Evolutionary conservation across 1,140 invertebrate genomes (phyloP).

Genomic region (Drosophila tropicalis): DNA sequence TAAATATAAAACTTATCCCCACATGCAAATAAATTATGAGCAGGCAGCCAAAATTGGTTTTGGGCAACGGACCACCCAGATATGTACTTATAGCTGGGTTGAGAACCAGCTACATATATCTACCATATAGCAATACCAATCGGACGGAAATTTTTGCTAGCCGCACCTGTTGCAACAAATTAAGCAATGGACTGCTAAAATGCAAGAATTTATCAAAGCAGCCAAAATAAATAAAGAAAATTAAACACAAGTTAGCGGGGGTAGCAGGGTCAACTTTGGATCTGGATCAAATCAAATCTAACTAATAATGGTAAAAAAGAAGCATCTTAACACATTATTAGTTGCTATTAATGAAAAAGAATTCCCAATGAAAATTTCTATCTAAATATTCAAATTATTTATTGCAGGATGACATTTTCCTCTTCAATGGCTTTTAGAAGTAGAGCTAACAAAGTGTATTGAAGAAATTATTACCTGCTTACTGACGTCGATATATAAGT

Average conservation of each 20-base stretch:
- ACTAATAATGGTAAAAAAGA: too few relatives aligned
- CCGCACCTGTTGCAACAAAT: conserved; percentile 68
- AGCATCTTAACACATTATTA: too few relatives aligned
- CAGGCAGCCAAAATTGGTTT: conserved; percentile 28
- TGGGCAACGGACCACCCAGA: conserved; percentile 1
- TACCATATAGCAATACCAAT: conserved; percentile 14
- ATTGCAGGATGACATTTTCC: conserved; percentile 3
- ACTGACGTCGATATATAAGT: conserved; percentile 39
- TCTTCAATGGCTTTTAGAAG: neutral
- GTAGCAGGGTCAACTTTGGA: too few relatives aligned
- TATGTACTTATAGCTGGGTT: neutral
- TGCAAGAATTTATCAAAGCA: conserved; percentile 33
- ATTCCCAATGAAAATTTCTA: too few relatives aligned
- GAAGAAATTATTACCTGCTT: conserved; percentile 20
- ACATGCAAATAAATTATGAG: conserved; percentile 57
- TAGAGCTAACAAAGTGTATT: conserved; percentile 11
- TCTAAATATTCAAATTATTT: conserved; percentile 2
- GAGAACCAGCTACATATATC: neutral
- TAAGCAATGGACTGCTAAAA: conserved; percentile 33
- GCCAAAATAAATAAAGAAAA: conserved; percentile 44
- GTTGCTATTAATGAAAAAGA: too few relatives aligned
- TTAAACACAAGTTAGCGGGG: too few relatives aligned
- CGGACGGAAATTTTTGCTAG: neutral
- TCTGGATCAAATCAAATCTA: too few relatives aligned
- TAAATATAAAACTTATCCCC: conserved; percentile 58